Percentiles rank a stretch among this genome's conserved stretches.
Evolutionary conservation across 2,113 vertebrate genomes (phyloP).

Genomic region (Anhinga rufa): DNA sequence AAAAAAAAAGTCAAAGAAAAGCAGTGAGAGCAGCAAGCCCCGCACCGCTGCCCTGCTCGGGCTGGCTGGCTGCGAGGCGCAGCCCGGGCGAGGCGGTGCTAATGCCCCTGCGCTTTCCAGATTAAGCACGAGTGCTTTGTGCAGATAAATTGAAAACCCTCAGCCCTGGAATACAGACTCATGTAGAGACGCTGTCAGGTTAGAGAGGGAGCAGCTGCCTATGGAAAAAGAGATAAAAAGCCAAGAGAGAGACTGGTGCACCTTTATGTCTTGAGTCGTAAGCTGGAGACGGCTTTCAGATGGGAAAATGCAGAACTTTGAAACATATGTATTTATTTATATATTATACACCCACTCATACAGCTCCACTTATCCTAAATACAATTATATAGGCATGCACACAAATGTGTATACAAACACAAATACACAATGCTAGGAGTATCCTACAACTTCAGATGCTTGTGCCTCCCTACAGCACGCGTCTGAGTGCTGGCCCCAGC

Average conservation of each 20-base stretch:
- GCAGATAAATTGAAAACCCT: constrained; percentile 40
- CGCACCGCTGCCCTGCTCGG: not conserved
- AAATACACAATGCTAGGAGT: not conserved
- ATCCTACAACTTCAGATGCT: not conserved
- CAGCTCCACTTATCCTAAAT: not conserved
- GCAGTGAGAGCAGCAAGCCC: not conserved
- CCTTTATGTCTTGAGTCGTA: not conserved
- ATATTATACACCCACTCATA: not conserved
- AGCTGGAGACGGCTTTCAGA: not conserved
- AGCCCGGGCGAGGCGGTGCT: not conserved
- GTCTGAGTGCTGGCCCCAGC: not conserved
- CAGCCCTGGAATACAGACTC: not conserved
- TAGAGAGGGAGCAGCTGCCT: constrained; percentile 31
- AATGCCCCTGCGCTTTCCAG: not conserved
- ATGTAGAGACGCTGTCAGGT: not conserved
- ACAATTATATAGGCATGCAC: not conserved
- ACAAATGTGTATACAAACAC: not conserved
- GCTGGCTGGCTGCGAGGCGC: not conserved
- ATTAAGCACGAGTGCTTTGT: constrained; percentile 41
- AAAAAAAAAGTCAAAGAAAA: not conserved
- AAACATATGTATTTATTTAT: not conserved
- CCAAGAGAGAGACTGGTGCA: not conserved
- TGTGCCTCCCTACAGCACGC: rapidly evolving
- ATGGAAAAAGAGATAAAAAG: constrained; percentile 29
- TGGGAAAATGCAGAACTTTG: not conserved